Percentiles rank a stretch among this genome's conserved stretches.
phyloP scores from a whole-genome alignment of 2,797 vertebrate species.

The Sardinella longiceps region DNA sequence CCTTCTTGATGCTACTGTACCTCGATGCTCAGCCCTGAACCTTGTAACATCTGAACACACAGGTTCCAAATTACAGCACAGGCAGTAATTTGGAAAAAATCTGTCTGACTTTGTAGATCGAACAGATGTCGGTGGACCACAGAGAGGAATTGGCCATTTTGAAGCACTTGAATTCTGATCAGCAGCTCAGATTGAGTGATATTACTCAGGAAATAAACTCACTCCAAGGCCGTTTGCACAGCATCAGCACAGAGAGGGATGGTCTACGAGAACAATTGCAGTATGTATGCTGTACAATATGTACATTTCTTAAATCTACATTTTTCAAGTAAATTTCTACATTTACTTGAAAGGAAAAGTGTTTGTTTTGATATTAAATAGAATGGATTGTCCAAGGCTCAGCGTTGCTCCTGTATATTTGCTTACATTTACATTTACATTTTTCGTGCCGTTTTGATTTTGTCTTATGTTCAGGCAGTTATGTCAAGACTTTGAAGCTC shows the following conservation, averaged over 20 bases:
- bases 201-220: conserved; percentile 64
- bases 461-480: conserved; percentile 64
- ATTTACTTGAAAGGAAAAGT: not conserved
- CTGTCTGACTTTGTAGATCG: conserved; percentile 56
- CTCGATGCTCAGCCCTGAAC: not conserved
- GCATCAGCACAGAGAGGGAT: conserved; percentile 68
- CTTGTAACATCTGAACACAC: too few relatives aligned
- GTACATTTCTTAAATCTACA: too few relatives aligned
- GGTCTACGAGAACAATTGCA: conserved; percentile 70
- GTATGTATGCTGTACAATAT: conserved; percentile 51
- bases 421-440: conserved; percentile 27
- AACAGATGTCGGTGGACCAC: conserved; percentile 60
- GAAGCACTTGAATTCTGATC: conserved; percentile 57
- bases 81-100: conserved; percentile 30
- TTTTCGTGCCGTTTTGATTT: not conserved
- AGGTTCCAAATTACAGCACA: not conserved
- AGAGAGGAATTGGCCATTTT: conserved; percentile 56
- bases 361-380: not conserved
- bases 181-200: conserved; percentile 63
- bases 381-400: not conserved
- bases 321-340: too few relatives aligned
- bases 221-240: conserved; percentile 63
- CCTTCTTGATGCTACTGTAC: not conserved
- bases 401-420: not conserved
- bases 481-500: conserved; percentile 70